Percentiles rank a stretch among this genome's conserved stretches.
Evolutionary conservation across 1,140 invertebrate species (phyloP).

Genomic region (Camponotus pennsylvanicus): DNA sequence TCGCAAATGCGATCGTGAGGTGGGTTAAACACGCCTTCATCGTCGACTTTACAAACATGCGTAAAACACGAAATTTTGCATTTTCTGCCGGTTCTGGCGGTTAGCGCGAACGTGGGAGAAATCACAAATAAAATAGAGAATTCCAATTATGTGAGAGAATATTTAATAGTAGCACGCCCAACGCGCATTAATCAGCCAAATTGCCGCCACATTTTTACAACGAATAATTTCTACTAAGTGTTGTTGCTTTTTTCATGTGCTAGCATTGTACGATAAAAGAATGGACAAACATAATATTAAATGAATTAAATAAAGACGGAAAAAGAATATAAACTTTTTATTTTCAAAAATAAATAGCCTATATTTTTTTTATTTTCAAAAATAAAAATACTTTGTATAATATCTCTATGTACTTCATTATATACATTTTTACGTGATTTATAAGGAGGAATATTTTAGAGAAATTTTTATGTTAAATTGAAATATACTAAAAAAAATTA

Average conservation of each 20-base stretch:
- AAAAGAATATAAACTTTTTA: not conserved
- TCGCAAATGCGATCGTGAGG: conserved; percentile 40
- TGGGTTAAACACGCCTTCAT: not conserved
- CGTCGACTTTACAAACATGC: not conserved
- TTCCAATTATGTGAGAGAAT: conserved; percentile 49
- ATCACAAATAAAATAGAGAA: conserved; percentile 15
- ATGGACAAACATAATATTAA: not conserved
- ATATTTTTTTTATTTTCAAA: not conserved
- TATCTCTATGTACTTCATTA: not conserved
- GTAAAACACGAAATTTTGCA: conserved; percentile 44
- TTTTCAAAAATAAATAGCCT: not conserved
- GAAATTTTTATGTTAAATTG: not conserved
- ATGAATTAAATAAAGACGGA: not conserved
- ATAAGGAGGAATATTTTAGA: not conserved
- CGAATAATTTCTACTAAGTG: conserved; percentile 20
- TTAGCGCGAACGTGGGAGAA: not conserved
- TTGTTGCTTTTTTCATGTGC: not conserved
- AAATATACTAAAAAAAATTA: not conserved
- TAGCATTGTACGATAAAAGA: not conserved
- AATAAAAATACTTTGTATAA: not conserved
- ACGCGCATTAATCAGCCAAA: conserved; percentile 30
- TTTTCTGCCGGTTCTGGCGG: conserved; percentile 12
- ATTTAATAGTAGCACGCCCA: conserved; percentile 51
- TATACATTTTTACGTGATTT: not conserved
- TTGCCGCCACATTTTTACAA: not conserved